These are phyloP conservation scores for Zaprionus capensis DNA, from an alignment of 1,140 invertebrate genomes.

Conservation along the genomic window DNA sequence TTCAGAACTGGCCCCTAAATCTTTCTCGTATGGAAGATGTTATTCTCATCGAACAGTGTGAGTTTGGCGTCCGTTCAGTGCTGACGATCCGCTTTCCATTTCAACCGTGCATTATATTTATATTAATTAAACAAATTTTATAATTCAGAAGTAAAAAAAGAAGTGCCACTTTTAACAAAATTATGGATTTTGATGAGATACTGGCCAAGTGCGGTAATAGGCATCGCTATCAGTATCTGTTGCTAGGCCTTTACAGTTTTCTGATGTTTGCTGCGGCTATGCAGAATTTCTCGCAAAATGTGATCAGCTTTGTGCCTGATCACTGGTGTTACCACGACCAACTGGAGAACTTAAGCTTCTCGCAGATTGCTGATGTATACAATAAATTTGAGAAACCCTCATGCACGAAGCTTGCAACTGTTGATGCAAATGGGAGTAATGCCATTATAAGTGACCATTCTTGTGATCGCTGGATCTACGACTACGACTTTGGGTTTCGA, in stretches of 20 bases:
- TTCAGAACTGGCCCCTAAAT: not conserved
- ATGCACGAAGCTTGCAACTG: constrained; percentile 60
- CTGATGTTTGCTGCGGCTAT: constrained; percentile 85
- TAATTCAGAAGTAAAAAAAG: no score
- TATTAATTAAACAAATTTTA: no score
- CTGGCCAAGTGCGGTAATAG: constrained; percentile 86
- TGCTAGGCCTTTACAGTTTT: constrained; percentile 86
- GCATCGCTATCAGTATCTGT: constrained; percentile 86
- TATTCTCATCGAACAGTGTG: constrained; percentile 49
- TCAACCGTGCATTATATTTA: constrained; percentile 1
- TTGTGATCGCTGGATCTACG: constrained; percentile 85
- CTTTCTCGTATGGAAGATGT: not conserved
- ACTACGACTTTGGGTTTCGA: constrained; percentile 84
- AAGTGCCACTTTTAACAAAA: not conserved
- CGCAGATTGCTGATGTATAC: constrained; percentile 63
- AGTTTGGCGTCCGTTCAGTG: constrained; percentile 60
- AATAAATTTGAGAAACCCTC: constrained; percentile 56
- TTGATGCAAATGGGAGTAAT: constrained; percentile 34
- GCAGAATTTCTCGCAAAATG: constrained; percentile 86
- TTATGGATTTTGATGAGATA: constrained; percentile 86
- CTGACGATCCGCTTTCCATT: constrained; percentile 43
- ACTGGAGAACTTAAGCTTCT: constrained; percentile 56
- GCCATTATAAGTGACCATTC: constrained; percentile 50
- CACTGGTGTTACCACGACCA: constrained; percentile 76
- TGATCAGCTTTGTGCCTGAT: constrained; percentile 75